Percentiles rank a stretch among this genome's conserved stretches.
phyloP scores from a whole-genome alignment of 2,888 invertebrate genomes.

The Lasioglossum calceatum region DNA sequence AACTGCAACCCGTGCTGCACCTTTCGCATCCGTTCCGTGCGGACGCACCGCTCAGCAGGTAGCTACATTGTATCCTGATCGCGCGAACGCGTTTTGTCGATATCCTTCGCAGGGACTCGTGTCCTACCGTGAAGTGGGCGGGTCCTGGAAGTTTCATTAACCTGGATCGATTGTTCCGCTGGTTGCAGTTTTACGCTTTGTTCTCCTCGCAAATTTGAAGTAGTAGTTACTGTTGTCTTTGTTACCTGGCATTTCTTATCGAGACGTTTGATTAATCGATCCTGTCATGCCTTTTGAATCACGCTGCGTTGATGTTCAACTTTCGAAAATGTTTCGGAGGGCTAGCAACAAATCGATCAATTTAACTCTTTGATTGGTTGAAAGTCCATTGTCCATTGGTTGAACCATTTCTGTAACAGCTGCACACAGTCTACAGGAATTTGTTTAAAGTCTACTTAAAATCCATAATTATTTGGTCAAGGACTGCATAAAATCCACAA shows the following conservation, averaged over 20 bases:
- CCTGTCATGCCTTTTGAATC: neutral
- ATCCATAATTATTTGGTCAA: neutral
- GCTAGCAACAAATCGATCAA: neutral
- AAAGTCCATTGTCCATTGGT: too few relatives aligned
- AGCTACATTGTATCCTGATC: conserved; percentile 10
- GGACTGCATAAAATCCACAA: too few relatives aligned
- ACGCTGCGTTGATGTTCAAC: neutral
- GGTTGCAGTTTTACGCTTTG: neutral
- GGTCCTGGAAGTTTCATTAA: neutral
- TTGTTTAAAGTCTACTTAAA: neutral
- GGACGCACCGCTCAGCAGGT: neutral
- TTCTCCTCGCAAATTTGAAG: neutral
- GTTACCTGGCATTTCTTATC: neutral
- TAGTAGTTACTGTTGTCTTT: neutral
- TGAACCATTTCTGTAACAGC: neutral
- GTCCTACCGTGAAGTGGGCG: neutral
- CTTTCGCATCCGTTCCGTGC: conserved; percentile 15
- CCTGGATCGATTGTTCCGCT: neutral
- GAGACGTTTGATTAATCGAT: neutral
- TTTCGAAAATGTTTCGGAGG: neutral
- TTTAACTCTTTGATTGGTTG: neutral
- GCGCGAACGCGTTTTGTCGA: neutral
- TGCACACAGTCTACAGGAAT: neutral
- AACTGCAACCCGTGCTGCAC: conserved; percentile 20
- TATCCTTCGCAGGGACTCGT: neutral